Base-by-base conservation (phyloP, 1,140 invertebrate genomes). In the Bombus pascuorum region DNA sequence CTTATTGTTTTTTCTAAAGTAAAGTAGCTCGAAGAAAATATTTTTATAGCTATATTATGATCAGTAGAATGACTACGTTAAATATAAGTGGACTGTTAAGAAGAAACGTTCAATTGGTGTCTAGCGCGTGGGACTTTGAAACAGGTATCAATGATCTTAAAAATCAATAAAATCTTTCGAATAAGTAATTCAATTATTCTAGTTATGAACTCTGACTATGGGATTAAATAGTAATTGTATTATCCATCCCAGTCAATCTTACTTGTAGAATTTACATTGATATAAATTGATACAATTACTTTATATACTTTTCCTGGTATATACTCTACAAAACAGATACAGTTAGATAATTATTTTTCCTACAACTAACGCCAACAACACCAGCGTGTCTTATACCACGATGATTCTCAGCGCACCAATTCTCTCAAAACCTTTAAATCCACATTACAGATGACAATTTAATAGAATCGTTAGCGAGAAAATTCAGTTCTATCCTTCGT, bases 1-100 rank as follows among this genome's bases (percentile, higher is more conserved):
- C 15, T 86, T 42, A 34, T n/a, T 25, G 47, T 47, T 68, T 74
- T 78, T 87, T 62, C 47, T n/a, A 37, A 12, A 15, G 8, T 25
- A 39, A 25, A 32, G 10, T 62, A 25, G 3, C 2, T 42, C 0
- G 32, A 34, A 6, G 44, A 32, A 39, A 28, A 1, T 10, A 15
- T 37, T 70, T 37, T 34, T 39, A 4, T 12, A 39, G 9, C 22
- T 39, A 25, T 13, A 39, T 9, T 39, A 28, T 2, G n/a, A 2
- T 32, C 5, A 6, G 2, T n/a, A 6, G 13, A 15, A 32, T 15
- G 15, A 10, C 18, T 1, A 32, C 47, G 47, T 53, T 53, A 22
- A 47, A 53, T 22, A 53, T 53, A 32, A 37, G 15, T 37, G 18
- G 34, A 34, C 2, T 66, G 34, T 66, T 15, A 66, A 12, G 28